Base-by-base conservation (phyloP, 30 jellyfish, hydroid and myxozoan genomes). In the Nemopilema nomurai region DNA sequence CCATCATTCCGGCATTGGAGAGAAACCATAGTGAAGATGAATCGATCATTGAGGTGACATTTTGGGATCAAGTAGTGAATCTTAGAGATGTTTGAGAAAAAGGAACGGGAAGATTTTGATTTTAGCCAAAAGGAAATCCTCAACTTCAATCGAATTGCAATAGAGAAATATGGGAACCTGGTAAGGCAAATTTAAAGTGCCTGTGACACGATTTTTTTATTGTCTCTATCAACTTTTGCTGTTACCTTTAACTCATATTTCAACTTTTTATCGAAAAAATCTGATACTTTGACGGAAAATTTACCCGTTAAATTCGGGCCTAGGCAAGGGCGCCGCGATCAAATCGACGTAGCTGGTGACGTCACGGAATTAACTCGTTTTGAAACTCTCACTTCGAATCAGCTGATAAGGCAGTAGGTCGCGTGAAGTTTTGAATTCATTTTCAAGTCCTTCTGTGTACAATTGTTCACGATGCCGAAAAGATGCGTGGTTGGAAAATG, bases 51-150 rank as follows among this genome's bases (percentile, higher is more conserved):
- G 75, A 65, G 31, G 30, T 28, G 31, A 65, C 8, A 26, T 65
- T 65, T 65, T 65, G 0, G 75, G 75, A 65, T n/a, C 75, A 65
- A 65, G 75, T 65, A 21, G 75, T 65, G 28, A 65, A 65, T 28
- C 75, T 65, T 24, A 65, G 75, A 65, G 31, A 65, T 65, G 75
- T 28, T 65, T 21, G 75, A 65, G 28, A 65, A 65, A 26, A 26
- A n/a, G 31, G 75, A 65, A 28, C 41, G 28, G 21, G 75, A 65
- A 7, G 75, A 65, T 65, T 65, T 65, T 28, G 0, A 20, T 65
- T 65, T 65, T 65, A 65, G 75, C 75, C 23, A 28, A 21, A 65
- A 65, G 8, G 31, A 21, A 28, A 18, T 65, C 75, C 28, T 28
- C 0, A 65, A 65, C 28, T 65, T 65, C 28, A 65, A 65, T n/a